phyloP scores from a whole-genome alignment of 2,113 vertebrate genomes.

The Argyrosomus japonicus region DNA sequence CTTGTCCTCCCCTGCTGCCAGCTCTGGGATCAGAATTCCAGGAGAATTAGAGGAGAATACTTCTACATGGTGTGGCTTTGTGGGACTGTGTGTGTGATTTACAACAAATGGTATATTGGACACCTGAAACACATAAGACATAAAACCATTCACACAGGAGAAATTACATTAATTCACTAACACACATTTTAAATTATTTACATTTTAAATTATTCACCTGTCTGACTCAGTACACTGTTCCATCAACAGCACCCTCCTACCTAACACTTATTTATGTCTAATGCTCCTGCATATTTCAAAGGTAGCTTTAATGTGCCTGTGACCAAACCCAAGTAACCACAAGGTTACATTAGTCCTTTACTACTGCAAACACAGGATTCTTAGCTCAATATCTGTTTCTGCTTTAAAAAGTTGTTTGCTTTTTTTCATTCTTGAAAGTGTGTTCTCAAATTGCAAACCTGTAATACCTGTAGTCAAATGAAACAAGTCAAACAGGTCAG shows the following conservation, averaged over 20 bases:
- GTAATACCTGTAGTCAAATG: neutral
- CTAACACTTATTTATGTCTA: neutral
- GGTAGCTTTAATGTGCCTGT: neutral
- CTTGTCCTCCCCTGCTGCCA: conserved; percentile 34
- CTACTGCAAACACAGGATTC: no score
- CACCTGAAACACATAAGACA: conserved; percentile 50
- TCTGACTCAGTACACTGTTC: neutral
- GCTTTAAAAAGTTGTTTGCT: no score
- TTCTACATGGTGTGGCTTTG: neutral
- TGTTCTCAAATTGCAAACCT: neutral
- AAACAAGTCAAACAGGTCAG: neutral
- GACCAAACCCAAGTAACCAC: no score
- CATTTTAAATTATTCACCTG: neutral
- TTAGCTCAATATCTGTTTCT: no score
- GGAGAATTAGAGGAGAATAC: neutral
- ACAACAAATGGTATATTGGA: conserved; percentile 82
- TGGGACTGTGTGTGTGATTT: conserved; percentile 76
- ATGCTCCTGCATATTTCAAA: neutral
- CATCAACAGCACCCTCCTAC: neutral
- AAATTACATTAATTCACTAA: neutral
- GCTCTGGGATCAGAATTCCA: neutral
- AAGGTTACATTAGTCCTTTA: no score
- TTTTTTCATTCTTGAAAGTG: neutral
- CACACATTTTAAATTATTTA: neutral
- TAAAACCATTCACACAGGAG: neutral